Evolutionary conservation across 2,888 invertebrate species (phyloP).

Genomic region (Morinoia aosen): DNA sequence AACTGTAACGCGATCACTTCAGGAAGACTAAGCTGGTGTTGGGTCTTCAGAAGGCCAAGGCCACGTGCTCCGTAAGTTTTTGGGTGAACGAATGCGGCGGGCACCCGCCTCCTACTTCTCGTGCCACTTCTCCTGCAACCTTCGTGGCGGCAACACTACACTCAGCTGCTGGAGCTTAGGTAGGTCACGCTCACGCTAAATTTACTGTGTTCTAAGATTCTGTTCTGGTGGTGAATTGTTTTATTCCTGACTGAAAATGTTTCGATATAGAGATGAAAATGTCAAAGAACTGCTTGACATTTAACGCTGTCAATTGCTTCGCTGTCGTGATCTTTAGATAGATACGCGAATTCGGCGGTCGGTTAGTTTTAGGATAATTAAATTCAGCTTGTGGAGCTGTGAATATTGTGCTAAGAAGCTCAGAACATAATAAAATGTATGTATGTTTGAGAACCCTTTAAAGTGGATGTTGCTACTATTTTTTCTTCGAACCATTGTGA

Average conservation of each 20-base stretch:
- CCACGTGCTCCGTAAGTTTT: slow-evolving; percentile 12
- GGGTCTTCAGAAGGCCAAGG: slow-evolving; percentile 38
- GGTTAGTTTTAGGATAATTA: neutral
- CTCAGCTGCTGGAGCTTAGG: slow-evolving; percentile 42
- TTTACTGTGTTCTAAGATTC: neutral
- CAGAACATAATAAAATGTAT: neutral
- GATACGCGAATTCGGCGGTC: neutral
- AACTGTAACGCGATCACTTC: slow-evolving; percentile 32
- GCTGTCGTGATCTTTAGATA: neutral
- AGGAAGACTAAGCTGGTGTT: slow-evolving; percentile 17
- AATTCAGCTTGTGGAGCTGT: neutral
- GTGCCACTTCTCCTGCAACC: slow-evolving; percentile 40
- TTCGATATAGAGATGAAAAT: neutral
- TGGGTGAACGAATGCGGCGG: slow-evolving; percentile 7
- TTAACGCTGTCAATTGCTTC: neutral
- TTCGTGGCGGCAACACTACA: slow-evolving; percentile 17
- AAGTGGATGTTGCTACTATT: neutral
- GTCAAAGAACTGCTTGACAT: neutral
- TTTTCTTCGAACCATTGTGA: neutral
- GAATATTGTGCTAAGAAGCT: neutral
- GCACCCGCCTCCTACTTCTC: slow-evolving; percentile 9
- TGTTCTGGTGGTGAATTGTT: neutral
- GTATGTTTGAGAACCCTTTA: neutral
- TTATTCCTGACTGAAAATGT: neutral
- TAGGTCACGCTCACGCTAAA: neutral